Base-by-base conservation (phyloP, 2,797 vertebrate genomes). In the Euphonia xanthogaster region DNA sequence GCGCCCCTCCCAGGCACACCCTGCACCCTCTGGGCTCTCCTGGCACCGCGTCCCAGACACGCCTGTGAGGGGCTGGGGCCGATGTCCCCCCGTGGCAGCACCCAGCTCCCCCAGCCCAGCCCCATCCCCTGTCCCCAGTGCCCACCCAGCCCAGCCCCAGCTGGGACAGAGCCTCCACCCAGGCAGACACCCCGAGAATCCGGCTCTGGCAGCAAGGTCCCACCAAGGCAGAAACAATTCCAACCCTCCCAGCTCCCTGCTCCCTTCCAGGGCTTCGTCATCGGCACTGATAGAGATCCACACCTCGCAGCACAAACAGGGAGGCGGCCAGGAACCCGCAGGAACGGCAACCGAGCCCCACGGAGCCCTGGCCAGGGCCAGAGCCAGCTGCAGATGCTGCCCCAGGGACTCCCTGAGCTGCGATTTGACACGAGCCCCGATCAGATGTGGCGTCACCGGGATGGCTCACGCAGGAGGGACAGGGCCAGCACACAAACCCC, bases 1-100 rank as follows among this genome's bases (percentile, higher is more conserved):
- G 92, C 21, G 4, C 86, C 92, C 88, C 88, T 92, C 93, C 88
- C 96, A 85, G 78, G 40, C 95, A 88, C 84, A 4, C 91, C 95
- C 54, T 42, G 68, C 90, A 30, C 90, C 86, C 84, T 44, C 31
- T 33, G 9, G 1, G 21, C 87, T 66, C n/a, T 10, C 23, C 85
- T 78, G 94, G 94, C 94, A 84, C 67, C 3, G 4, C 1, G 12
- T 81, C 86, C 86, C 93, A 83, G 86, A 12, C 55, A 18, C 31
- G 31, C 40, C 81, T 5, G 1, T 1, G 10, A 3, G 75, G 17
- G 28, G 88, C 6, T 31, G 61, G 45, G 45, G n/a, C n/a, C 2
- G 1, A 12, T 1, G 13, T 28, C 18, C 66, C 60, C 22, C 51
- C 0, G 2, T 58, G 86, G 79, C 86, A 83, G 72, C 81, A 5